Conservation (phyloP, 35 echinoderm and acorn worm genomes). For the Amphiura filiformis region DNA sequence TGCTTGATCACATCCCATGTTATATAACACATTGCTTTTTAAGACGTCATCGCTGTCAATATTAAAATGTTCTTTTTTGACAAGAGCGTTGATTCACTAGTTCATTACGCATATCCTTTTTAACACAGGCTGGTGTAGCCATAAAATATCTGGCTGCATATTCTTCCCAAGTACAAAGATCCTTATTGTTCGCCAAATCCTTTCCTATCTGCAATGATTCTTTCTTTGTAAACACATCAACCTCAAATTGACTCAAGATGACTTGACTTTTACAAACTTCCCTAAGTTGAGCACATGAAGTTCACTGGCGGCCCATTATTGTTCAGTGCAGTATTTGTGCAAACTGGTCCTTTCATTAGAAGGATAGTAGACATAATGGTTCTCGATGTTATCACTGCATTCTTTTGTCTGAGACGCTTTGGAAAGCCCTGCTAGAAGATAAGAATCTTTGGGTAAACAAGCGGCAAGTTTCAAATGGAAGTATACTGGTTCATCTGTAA, state of each 20-base stretch:
- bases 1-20: neutral
- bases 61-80: too few relatives aligned
- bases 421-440: neutral
- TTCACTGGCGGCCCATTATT: neutral
- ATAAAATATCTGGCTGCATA: neutral
- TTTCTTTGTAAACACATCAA: neutral
- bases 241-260: neutral
- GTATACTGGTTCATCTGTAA: too few relatives aligned
- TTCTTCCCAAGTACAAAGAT: neutral
- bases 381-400: neutral
- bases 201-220: neutral
- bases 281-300: neutral
- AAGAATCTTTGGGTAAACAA: too few relatives aligned
- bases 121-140: neutral
- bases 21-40: too few relatives aligned
- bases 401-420: neutral
- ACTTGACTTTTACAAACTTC: neutral
- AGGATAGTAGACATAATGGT: neutral
- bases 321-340: neutral
- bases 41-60: too few relatives aligned
- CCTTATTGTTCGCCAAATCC: neutral
- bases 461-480: too few relatives aligned
- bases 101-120: neutral
- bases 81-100: neutral
- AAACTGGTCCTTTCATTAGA: neutral